Evolutionary conservation across 2,888 invertebrate genomes (phyloP).

Genomic region (Omphaloscelis lunosa): DNA sequence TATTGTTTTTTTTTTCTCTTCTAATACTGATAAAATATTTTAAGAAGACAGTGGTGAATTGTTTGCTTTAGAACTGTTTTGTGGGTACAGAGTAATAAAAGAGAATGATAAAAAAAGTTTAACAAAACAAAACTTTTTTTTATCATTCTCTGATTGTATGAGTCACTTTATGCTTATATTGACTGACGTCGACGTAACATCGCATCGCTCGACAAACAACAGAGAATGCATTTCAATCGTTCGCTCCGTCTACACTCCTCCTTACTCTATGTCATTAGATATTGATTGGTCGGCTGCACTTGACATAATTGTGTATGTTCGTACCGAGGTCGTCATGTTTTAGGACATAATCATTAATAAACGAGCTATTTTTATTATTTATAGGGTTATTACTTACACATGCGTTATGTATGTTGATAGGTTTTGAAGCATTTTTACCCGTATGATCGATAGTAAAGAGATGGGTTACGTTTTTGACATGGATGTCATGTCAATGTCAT

Average conservation of each 20-base stretch:
- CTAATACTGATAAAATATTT: neutral
- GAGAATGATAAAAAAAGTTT: no score
- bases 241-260: slow-evolving; percentile 18
- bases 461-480: neutral
- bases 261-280: slow-evolving; percentile 51
- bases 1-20: no score
- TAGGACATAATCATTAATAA: slow-evolving; percentile 58
- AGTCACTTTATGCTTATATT: neutral
- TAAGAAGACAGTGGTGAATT: neutral
- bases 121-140: no score
- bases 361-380: slow-evolving; percentile 41
- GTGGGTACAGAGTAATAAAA: no score
- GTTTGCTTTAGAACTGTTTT: neutral
- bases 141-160: no score
- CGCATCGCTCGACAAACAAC: neutral
- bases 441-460: neutral
- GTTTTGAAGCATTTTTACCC: neutral
- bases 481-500: no score
- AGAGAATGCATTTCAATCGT: neutral
- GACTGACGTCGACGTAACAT: neutral
- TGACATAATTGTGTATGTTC: slow-evolving; percentile 70
- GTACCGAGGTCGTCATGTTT: slow-evolving; percentile 52
- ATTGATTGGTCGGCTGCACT: slow-evolving; percentile 75
- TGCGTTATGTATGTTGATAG: neutral
- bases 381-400: slow-evolving; percentile 36